Evolutionary conservation across 2,888 invertebrate genomes (phyloP).

Genomic region (Chymomyza procnemis): DNA sequence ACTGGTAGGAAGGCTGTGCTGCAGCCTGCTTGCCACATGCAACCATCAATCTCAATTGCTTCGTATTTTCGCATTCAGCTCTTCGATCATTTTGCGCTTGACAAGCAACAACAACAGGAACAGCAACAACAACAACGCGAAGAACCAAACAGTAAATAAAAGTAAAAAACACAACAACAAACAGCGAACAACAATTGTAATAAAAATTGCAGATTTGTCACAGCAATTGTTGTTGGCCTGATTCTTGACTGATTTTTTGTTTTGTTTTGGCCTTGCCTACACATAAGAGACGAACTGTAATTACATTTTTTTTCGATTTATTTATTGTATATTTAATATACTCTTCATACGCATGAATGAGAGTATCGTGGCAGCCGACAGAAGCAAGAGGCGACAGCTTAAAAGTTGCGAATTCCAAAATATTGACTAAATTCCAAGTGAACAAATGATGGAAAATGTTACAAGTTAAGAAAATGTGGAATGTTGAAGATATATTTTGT

Average conservation of each 20-base stretch:
- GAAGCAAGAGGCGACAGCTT: background rate
- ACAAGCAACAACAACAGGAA: constrained; percentile 35
- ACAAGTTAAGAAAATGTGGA: too few relatives aligned
- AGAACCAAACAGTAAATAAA: too few relatives aligned
- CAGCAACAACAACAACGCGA: constrained; percentile 25
- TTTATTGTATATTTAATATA: constrained; percentile 16
- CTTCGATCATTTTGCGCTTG: constrained; percentile 68
- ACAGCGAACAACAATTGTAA: constrained; percentile 41
- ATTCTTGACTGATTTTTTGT: constrained; percentile 44
- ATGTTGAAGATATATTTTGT: too few relatives aligned
- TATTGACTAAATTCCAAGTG: too few relatives aligned
- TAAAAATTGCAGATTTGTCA: constrained; percentile 71
- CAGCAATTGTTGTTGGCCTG: constrained; percentile 55
- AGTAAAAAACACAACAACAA: background rate
- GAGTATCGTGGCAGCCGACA: background rate
- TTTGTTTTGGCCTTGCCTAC: constrained; percentile 26
- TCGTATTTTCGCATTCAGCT: constrained; percentile 71
- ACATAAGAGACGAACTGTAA: constrained; percentile 49
- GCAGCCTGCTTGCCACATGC: background rate
- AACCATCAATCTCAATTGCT: constrained; percentile 72
- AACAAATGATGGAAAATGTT: too few relatives aligned
- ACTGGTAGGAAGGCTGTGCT: background rate
- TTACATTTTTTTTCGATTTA: constrained; percentile 52
- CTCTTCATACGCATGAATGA: background rate
- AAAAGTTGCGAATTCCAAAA: too few relatives aligned